phyloP scores from a whole-genome alignment of 2,888 invertebrate species.

The Myopa tessellatipennis region DNA sequence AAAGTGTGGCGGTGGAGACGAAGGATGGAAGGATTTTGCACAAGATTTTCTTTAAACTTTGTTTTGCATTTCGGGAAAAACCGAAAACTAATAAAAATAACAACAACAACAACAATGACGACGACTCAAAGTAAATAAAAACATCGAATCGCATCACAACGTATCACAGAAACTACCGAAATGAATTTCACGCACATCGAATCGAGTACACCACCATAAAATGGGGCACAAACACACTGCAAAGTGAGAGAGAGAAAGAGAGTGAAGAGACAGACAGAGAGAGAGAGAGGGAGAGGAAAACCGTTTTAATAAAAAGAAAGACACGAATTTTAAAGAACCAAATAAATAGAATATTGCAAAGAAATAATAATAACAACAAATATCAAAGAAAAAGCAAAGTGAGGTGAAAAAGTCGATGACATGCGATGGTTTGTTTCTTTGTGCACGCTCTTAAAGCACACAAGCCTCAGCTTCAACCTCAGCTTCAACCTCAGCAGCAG shows the following conservation, averaged over 20 bases:
- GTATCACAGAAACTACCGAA: constrained; percentile 7
- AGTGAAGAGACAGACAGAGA: no score
- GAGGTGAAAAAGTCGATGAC: constrained; percentile 34
- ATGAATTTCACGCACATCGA: constrained; percentile 28
- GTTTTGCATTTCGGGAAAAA: no score
- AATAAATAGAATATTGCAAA: background rate
- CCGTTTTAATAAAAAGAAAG: no score
- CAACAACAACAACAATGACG: no score
- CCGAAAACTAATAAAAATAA: no score
- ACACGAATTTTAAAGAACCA: background rate
- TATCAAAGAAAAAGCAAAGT: background rate
- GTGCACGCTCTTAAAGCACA: background rate
- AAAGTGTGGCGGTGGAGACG: no score
- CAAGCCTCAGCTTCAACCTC: background rate
- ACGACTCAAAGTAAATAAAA: background rate
- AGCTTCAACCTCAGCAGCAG: no score
- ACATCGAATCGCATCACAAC: background rate
- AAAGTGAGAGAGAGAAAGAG: background rate
- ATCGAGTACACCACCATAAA: background rate
- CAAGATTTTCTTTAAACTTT: no score
- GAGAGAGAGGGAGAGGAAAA: no score
- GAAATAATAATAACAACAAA: background rate
- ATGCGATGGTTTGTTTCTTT: background rate
- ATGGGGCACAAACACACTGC: background rate
- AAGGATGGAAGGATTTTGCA: no score